A percentile compares a stretch with the other conserved stretches of the same genome.
phyloP scores from a whole-genome alignment of 2,797 vertebrate genomes.

The Myotis daubentonii region DNA sequence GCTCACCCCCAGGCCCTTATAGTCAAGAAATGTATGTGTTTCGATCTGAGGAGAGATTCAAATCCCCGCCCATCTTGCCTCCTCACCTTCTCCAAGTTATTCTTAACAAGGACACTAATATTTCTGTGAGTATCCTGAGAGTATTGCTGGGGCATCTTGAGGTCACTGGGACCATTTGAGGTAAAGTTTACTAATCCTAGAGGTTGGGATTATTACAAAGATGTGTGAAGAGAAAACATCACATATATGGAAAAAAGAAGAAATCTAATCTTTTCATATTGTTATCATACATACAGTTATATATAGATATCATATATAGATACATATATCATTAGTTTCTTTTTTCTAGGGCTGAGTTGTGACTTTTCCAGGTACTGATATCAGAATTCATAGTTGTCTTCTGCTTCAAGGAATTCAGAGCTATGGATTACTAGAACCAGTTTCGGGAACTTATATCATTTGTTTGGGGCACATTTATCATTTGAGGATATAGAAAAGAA shows the following conservation, averaged over 20 bases:
- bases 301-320: not conserved
- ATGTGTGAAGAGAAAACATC: not conserved
- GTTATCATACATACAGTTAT: not conserved
- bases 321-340: not conserved
- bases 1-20: constrained; percentile 96
- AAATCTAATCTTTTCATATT: not conserved
- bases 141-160: not conserved
- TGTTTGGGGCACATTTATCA: not conserved
- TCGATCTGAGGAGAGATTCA: constrained; percentile 95
- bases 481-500: not conserved
- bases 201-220: not conserved
- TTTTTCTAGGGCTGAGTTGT: not conserved
- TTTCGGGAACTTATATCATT: not conserved
- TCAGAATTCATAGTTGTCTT: constrained; percentile 10
- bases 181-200: not conserved
- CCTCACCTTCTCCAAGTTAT: constrained; percentile 99
- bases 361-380: not conserved
- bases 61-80: constrained; percentile 96
- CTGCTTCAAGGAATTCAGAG: constrained; percentile 1
- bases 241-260: not conserved
- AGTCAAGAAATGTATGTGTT: constrained; percentile 95
- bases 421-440: not conserved
- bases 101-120: constrained; percentile 98
- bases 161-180: not conserved
- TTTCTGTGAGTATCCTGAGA: constrained; percentile 91